phyloP scores from a whole-genome alignment of 2,888 invertebrate species.

The Itoplectis maculator region DNA sequence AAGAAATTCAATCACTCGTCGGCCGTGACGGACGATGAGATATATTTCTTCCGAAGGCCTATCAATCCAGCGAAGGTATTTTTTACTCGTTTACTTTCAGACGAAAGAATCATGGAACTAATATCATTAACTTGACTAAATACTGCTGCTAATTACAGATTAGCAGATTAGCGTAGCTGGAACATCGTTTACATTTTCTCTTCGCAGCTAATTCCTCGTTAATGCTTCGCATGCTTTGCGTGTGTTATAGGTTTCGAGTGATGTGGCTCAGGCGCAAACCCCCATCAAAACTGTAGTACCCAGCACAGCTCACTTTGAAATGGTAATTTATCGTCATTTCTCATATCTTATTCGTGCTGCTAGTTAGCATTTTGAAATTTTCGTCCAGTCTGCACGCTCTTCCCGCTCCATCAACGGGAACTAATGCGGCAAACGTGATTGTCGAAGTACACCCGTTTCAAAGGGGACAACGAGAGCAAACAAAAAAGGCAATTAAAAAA shows the following conservation, averaged over 20 bases:
- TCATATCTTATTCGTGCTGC: slow-evolving; percentile 52
- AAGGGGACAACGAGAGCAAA: slow-evolving; percentile 23
- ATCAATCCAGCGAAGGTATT: slow-evolving; percentile 88
- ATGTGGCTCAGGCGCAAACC: slow-evolving; percentile 82
- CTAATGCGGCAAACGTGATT: slow-evolving; percentile 67
- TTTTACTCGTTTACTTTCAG: not conserved
- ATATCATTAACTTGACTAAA: slow-evolving; percentile 29
- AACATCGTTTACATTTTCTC: slow-evolving; percentile 16
- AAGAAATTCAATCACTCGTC: slow-evolving; percentile 93
- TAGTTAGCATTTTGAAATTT: slow-evolving; percentile 55
- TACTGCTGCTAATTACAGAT: not conserved
- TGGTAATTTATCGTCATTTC: slow-evolving; percentile 79
- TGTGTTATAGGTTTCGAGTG: slow-evolving; percentile 82
- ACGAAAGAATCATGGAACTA: not conserved
- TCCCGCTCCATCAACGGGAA: slow-evolving; percentile 54
- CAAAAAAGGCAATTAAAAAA: slow-evolving; percentile 40
- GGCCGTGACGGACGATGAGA: slow-evolving; percentile 96
- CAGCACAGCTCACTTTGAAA: slow-evolving; percentile 82
- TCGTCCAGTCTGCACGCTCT: slow-evolving; percentile 46
- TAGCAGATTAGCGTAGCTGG: not conserved
- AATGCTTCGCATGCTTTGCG: slow-evolving; percentile 68
- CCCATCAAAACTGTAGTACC: slow-evolving; percentile 82
- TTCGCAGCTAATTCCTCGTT: slow-evolving; percentile 68
- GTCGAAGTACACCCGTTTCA: not conserved
- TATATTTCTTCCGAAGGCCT: slow-evolving; percentile 91